Conservation (phyloP, 1,140 invertebrate genomes). For the Brachionus angularis region DNA sequence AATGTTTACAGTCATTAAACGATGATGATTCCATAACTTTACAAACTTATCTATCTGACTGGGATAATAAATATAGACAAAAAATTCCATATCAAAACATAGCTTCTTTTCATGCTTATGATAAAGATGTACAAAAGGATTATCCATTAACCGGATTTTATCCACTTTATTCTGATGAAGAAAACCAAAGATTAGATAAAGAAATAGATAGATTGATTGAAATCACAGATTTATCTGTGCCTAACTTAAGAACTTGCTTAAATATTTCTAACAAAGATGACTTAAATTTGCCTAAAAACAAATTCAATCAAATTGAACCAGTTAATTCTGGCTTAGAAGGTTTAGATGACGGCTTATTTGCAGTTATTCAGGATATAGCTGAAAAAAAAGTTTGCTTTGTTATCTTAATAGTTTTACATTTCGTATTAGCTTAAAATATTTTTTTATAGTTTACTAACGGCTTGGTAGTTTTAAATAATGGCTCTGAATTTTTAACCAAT, state of each 20-base stretch:
- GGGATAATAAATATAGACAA: conserved; percentile 32
- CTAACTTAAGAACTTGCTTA: conserved; percentile 4
- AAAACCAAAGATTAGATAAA: conserved; percentile 21
- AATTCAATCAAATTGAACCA: background rate
- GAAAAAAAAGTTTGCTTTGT: conserved; percentile 7
- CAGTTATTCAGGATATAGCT: background rate
- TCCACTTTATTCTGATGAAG: conserved; percentile 30
- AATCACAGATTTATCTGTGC: conserved; percentile 23
- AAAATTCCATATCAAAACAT: too few relatives aligned
- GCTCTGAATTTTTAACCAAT: too few relatives aligned
- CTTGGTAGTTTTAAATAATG: background rate
- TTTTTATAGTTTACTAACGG: conserved; percentile 18
- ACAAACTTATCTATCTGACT: background rate
- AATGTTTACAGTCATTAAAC: conserved; percentile 71
- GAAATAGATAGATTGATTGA: conserved; percentile 36
- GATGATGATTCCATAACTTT: conserved; percentile 29
- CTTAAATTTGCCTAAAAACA: background rate
- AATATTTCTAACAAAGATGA: background rate
- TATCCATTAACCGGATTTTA: conserved; percentile 32
- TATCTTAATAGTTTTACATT: background rate
- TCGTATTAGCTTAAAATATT: background rate
- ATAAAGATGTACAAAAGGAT: background rate
- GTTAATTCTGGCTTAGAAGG: background rate
- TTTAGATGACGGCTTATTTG: too few relatives aligned
- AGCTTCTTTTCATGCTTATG: conserved; percentile 28